Conservation (phyloP, 2,888 invertebrate species). For the Melanargia galathea region DNA sequence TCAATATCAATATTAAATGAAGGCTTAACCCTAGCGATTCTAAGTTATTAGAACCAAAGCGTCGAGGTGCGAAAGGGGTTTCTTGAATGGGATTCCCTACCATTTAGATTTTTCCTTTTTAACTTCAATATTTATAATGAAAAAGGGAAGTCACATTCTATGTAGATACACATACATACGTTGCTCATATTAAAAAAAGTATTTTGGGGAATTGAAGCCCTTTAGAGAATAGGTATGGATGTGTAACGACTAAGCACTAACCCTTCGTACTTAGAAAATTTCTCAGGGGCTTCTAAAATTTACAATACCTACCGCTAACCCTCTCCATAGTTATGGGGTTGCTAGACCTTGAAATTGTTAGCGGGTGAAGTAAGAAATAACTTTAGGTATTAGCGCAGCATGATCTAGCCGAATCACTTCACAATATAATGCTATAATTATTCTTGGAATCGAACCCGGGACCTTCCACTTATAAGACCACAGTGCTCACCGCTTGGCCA, state of each 20-base stretch:
- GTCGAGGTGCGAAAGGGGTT: constrained; percentile 34
- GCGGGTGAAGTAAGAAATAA: too few relatives aligned
- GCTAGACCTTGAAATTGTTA: too few relatives aligned
- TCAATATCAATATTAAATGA: constrained; percentile 42
- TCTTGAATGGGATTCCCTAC: constrained; percentile 30
- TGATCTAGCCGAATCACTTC: too few relatives aligned
- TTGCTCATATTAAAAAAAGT: constrained; percentile 32
- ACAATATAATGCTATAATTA: too few relatives aligned
- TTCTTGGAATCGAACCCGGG: too few relatives aligned
- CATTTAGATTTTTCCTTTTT: constrained; percentile 29
- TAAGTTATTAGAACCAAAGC: constrained; percentile 38
- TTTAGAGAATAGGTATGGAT: neutral
- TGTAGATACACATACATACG: neutral
- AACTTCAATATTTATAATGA: constrained; percentile 38
- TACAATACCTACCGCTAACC: neutral
- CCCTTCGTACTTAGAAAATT: constrained; percentile 19
- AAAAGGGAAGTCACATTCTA: constrained; percentile 30
- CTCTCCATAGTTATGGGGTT: too few relatives aligned
- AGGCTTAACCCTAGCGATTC: constrained; percentile 33
- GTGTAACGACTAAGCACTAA: neutral
- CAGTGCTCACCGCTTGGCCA: too few relatives aligned
- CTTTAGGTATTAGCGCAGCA: too few relatives aligned
- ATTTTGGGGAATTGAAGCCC: constrained; percentile 28
- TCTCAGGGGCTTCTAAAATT: constrained; percentile 24
- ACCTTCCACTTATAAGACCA: too few relatives aligned